Conservation (phyloP, 2,888 invertebrate species). For the Halictus quadricinctus region DNA sequence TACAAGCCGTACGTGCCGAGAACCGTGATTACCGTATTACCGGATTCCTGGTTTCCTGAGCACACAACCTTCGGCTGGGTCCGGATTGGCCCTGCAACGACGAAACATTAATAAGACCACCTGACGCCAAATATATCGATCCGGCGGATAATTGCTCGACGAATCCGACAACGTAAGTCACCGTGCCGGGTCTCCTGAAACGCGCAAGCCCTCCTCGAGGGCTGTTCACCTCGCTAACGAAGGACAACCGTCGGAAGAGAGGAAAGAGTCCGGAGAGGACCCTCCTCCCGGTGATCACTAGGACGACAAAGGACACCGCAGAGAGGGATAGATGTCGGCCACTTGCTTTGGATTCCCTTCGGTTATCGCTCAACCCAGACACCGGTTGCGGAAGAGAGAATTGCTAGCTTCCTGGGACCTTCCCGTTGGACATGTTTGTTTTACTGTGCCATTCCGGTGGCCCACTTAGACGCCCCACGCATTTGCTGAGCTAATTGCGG, state of each 20-base stretch:
- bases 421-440: neutral
- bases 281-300: neutral
- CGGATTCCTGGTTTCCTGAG: slow-evolving; percentile 28
- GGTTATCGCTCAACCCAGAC: neutral
- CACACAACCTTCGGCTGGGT: slow-evolving; percentile 40
- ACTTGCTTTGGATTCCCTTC: slow-evolving; percentile 3
- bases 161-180: neutral
- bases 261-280: neutral
- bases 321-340: neutral
- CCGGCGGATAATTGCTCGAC: neutral
- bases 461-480: neutral
- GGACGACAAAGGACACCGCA: neutral
- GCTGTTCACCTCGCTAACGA: neutral
- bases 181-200: neutral
- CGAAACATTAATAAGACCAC: slow-evolving; percentile 41
- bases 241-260: neutral
- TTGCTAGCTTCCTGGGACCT: neutral
- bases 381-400: neutral
- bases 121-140: neutral
- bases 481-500: neutral
- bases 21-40: slow-evolving; percentile 74
- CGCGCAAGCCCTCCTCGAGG: neutral
- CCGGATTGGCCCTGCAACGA: neutral
- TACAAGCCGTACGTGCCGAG: slow-evolving; percentile 73
- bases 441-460: neutral